Evolutionary conservation across 2,113 vertebrate species (phyloP).

Genomic region (Grus americana): DNA sequence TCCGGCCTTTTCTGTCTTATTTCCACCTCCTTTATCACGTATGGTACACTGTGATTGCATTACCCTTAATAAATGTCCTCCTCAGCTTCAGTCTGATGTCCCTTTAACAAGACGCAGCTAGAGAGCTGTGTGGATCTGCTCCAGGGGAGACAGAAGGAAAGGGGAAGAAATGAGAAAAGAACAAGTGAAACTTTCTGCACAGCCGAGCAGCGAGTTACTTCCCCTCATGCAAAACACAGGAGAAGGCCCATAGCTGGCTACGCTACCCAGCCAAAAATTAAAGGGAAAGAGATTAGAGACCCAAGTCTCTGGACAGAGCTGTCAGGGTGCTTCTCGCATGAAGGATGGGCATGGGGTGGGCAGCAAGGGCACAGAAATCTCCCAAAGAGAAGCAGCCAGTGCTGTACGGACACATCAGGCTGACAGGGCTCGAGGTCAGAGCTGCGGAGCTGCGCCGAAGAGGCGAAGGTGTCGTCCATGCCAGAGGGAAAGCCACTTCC

Average conservation of each 20-base stretch:
- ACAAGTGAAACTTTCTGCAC: constrained; percentile 14
- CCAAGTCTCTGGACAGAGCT: not conserved
- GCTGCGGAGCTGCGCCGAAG: not conserved
- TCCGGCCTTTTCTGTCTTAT: not conserved
- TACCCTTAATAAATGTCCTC: not conserved
- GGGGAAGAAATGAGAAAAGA: constrained; percentile 20
- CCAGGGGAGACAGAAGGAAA: not conserved
- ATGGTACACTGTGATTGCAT: not conserved
- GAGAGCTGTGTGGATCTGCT: not conserved
- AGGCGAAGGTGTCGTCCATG: not conserved
- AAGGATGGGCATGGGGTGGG: not conserved
- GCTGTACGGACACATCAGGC: not conserved
- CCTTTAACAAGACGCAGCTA: not conserved
- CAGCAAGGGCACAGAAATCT: not conserved
- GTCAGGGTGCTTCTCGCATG: fast-evolving
- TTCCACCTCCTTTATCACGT: not conserved
- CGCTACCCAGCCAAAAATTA: not conserved
- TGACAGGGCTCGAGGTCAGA: not conserved
- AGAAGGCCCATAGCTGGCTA: not conserved
- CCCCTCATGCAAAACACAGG: not conserved
- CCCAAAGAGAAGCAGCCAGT: not conserved
- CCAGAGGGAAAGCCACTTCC: not conserved
- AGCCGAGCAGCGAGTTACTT: not conserved
- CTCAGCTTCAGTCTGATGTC: not conserved
- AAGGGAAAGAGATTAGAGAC: not conserved